phyloP scores from a whole-genome alignment of 2,888 invertebrate species.

The Epistrophe eligans region DNA sequence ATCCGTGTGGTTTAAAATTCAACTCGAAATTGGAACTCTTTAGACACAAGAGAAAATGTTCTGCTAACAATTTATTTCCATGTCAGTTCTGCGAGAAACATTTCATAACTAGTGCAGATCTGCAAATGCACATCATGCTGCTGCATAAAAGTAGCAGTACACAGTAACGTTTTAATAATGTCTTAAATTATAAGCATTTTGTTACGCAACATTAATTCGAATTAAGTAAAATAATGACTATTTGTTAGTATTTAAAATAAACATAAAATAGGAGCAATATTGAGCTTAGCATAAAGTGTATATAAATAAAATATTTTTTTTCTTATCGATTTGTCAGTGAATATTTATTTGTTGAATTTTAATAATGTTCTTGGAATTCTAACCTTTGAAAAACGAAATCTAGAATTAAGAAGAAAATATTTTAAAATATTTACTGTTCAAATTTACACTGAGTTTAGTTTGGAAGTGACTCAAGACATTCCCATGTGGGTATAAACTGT shows the following conservation, averaged over 20 bases:
- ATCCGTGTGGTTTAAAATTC: constrained; percentile 77
- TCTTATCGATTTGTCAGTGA: background rate
- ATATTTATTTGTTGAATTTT: background rate
- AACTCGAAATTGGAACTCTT: constrained; percentile 77
- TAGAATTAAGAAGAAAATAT: constrained; percentile 7
- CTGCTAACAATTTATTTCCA: constrained; percentile 76
- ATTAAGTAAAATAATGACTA: constrained; percentile 5
- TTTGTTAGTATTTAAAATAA: background rate
- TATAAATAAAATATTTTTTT: constrained; percentile 1
- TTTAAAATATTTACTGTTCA: no score
- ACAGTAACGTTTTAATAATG: constrained; percentile 18
- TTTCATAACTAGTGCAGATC: constrained; percentile 77
- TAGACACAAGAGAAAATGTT: constrained; percentile 77
- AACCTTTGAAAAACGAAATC: accelerated
- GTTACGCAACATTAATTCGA: background rate
- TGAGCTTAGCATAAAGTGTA: constrained; percentile 18
- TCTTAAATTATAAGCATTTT: constrained; percentile 7
- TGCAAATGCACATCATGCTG: constrained; percentile 77
- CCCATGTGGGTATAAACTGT: no score
- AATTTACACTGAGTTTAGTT: no score
- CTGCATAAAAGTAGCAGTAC: constrained; percentile 70
- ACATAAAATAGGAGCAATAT: constrained; percentile 24
- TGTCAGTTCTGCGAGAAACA: constrained; percentile 77
- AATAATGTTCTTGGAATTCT: background rate
- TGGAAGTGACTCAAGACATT: no score